These are phyloP conservation scores for Parapsyche elsis DNA, from an alignment of 1,140 invertebrate genomes.

Conservation along the genomic window DNA sequence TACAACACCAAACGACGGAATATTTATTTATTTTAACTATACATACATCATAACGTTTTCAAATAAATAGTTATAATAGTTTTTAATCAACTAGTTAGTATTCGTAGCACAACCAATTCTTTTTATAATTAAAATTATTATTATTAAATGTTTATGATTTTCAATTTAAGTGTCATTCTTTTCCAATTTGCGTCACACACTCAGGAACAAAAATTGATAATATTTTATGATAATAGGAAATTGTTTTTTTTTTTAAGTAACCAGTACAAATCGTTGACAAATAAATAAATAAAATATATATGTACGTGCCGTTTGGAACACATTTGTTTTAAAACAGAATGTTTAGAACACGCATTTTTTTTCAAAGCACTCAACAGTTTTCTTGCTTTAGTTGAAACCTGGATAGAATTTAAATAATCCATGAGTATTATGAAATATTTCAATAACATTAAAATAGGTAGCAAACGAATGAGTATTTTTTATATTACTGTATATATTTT, in stretches of 20 bases:
- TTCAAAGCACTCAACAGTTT: slow-evolving; percentile 45
- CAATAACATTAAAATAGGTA: slow-evolving; percentile 30
- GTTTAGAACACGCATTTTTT: background rate
- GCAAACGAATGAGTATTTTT: background rate
- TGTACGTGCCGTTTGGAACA: background rate
- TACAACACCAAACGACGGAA: background rate
- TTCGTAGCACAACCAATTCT: slow-evolving; percentile 33
- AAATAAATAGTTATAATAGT: slow-evolving; percentile 1
- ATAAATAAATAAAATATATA: slow-evolving; percentile 30
- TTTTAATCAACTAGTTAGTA: background rate
- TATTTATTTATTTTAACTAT: too few species aligned
- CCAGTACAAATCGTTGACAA: background rate
- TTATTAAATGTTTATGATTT: slow-evolving; percentile 25
- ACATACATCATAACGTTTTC: too few species aligned
- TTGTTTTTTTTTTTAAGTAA: background rate
- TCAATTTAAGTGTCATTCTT: background rate
- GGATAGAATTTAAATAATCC: slow-evolving; percentile 36
- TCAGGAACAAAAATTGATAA: slow-evolving; percentile 7
- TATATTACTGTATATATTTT: too few species aligned
- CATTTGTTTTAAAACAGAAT: slow-evolving; percentile 6
- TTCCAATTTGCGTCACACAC: background rate
- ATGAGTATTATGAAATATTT: slow-evolving; percentile 18
- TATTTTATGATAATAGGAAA: background rate
- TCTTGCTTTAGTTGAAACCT: slow-evolving; percentile 55
- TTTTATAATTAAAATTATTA: background rate